Conservation (phyloP, 2,888 invertebrate genomes). For the Boloria selene region DNA sequence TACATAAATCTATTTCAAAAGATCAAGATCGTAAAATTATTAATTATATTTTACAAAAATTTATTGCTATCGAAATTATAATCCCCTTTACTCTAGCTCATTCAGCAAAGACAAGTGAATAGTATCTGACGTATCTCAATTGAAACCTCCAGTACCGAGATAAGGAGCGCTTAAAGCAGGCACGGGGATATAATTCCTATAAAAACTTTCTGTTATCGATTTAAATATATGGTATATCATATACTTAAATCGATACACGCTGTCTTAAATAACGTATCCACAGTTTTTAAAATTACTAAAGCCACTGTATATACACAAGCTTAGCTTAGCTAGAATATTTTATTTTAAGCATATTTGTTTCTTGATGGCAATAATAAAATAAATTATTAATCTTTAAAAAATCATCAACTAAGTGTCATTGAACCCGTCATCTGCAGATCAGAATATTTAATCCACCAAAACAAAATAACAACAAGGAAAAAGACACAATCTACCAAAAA, state of each 20-base stretch:
- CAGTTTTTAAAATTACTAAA: too few species aligned
- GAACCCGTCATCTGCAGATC: too few species aligned
- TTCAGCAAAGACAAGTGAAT: conserved; percentile 18
- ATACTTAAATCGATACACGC: not conserved
- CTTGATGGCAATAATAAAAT: too few species aligned
- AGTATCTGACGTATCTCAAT: conserved; percentile 18
- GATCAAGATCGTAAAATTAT: conserved; percentile 2
- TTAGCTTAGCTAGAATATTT: too few species aligned
- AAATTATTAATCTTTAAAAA: too few species aligned
- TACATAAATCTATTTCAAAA: not conserved
- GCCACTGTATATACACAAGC: too few species aligned
- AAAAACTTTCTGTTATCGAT: conserved; percentile 3
- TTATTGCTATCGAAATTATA: conserved; percentile 10
- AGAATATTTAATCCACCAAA: too few species aligned
- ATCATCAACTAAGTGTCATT: too few species aligned
- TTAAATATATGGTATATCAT: too few species aligned
- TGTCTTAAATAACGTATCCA: too few species aligned
- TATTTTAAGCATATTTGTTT: too few species aligned
- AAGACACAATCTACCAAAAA: conserved; percentile 12
- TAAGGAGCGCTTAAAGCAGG: conserved; percentile 1
- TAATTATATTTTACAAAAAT: not conserved
- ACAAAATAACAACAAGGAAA: not conserved
- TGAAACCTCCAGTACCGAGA: conserved; percentile 11
- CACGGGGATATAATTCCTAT: conserved; percentile 4
- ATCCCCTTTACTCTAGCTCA: not conserved